Base-by-base conservation (phyloP, 2,888 invertebrate species). In the Drosophila silvestris region DNA sequence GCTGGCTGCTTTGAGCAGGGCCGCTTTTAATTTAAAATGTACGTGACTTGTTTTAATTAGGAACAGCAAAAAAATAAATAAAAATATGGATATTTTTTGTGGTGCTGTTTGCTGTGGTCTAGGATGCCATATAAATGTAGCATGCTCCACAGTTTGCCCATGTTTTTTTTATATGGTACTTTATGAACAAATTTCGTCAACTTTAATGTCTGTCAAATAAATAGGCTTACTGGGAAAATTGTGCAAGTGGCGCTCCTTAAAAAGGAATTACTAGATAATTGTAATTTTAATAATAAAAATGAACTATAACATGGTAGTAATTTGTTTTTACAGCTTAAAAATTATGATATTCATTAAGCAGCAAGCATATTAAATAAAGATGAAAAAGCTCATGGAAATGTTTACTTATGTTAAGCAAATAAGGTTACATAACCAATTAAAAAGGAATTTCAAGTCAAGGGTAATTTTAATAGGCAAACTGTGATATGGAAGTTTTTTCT, bases 11-110 rank as follows among this genome's bases (percentile, higher is more conserved):
- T 82, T 79, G 71, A 64, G 70, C 70, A 70, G 68, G 50, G 66
- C 63, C 53, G 71, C 70, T 88, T 87, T 90, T 90, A 87, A 90
- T 90, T 87, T 88, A 76, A 83, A 83, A 73, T 78, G 74, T 83
- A 90, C 87, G 87, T 87, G 87, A 88, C 90, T 87, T 77, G 89
- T 77, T 87, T 87, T 87, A 88, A 87, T 90, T 89, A 90, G 77
- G 52, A 66, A 51, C 39, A 30, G 33, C 47, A 22, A 28, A 12
- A 22, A 53, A 22, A n/a, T 19, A 52, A 37, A 50, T 3, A 65
- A 72, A 81, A 62, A 77, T 79, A 81, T 79, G 81, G 35, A 72
- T 70, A 60, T 74, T 68, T 50, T 54, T 68, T 58, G n/a, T 53
- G 14, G 26, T 47, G 14, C 33, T 53, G 41, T 57, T 26, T 16